Evolutionary conservation across 2,888 invertebrate species (phyloP), one percentile per base, ranked within the genome.

Genomic region (Hypomecis punctinalis): DNA sequence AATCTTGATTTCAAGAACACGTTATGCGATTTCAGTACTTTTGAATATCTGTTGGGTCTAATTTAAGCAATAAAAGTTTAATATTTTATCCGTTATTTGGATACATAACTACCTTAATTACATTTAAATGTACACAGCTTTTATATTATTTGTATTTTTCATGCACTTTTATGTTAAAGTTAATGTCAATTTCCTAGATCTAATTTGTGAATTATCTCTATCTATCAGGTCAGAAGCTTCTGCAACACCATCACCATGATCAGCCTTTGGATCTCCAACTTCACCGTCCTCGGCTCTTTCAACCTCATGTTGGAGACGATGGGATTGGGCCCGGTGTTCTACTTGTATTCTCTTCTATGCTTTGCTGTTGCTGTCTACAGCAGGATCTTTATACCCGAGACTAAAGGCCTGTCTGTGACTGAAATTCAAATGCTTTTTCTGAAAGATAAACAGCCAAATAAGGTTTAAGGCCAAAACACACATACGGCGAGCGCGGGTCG

Each of bases 301-400:
- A 76, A 85, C 57, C 79, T 83, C 0, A 54, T 90, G 5, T 83
- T 82, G 0, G 78, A 82, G 1, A 46, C 70, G 10, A 42, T 90
- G 0, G 91, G 92, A 0, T 73, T 85, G 1, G 85, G 87, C 0
- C 79, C 82, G 0, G 85, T 89, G 0, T 93, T 92, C 75, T 86
- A 84, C 68, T 67, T 83, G 2, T 93, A 89, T 68, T 82, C 89
- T 0, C 57, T 68, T 0, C 72, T 87, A 1, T 88, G 90, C 69
- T 79, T 86, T 49, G 37, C 74, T 0, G 82, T 86, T 0, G 75
- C 85, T 0, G 45, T 81, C 0, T 91, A 85, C 68, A 80, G 84
- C 7, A 71, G 83, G 1, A 71, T 81, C 7, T 84, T 72, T 11
- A 70, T 93, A 0, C 92, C 92, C 0, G 93, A 93, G 73, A 93